A percentile compares a stretch with the other conserved stretches of the same genome.
Conservation (phyloP, 2,888 invertebrate species). For the Nymphalis c-album region DNA sequence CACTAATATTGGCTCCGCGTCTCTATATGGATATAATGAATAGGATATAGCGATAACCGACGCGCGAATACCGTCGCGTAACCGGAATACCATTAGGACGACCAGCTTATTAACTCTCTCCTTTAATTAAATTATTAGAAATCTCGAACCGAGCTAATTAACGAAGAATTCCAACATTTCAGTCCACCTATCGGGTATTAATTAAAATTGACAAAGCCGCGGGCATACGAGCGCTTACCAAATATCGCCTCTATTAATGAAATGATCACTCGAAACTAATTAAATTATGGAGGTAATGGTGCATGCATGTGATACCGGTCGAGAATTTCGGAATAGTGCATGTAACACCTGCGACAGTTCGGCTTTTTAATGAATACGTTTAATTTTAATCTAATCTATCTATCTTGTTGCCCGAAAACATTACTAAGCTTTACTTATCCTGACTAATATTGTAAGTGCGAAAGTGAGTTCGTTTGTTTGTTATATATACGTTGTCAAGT, state of each 20-base stretch:
- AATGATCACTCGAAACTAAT: constrained; percentile 81
- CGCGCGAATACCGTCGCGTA: constrained; percentile 62
- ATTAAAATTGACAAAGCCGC: constrained; percentile 81
- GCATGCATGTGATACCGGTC: constrained; percentile 73
- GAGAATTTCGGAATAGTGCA: constrained; percentile 38
- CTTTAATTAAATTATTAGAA: constrained; percentile 81
- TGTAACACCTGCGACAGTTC: constrained; percentile 40
- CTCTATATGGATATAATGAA: constrained; percentile 22
- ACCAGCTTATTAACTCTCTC: constrained; percentile 73
- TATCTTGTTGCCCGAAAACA: background rate
- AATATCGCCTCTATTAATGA: constrained; percentile 79
- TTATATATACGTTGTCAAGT: too few relatives aligned
- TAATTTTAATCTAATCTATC: constrained; percentile 7
- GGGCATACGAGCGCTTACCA: constrained; percentile 68
- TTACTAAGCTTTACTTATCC: too few relatives aligned
- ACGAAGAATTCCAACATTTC: constrained; percentile 80
- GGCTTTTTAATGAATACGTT: constrained; percentile 17
- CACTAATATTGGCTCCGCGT: constrained; percentile 13
- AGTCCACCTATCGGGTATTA: constrained; percentile 78
- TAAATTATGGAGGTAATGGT: constrained; percentile 80
- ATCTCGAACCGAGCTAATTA: constrained; percentile 79
- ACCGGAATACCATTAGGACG: constrained; percentile 67
- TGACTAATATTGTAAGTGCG: too few relatives aligned
- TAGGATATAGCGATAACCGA: constrained; percentile 24
- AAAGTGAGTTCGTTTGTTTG: too few relatives aligned